phyloP scores from a whole-genome alignment of 2,797 vertebrate species.

The Crax fasciolata region DNA sequence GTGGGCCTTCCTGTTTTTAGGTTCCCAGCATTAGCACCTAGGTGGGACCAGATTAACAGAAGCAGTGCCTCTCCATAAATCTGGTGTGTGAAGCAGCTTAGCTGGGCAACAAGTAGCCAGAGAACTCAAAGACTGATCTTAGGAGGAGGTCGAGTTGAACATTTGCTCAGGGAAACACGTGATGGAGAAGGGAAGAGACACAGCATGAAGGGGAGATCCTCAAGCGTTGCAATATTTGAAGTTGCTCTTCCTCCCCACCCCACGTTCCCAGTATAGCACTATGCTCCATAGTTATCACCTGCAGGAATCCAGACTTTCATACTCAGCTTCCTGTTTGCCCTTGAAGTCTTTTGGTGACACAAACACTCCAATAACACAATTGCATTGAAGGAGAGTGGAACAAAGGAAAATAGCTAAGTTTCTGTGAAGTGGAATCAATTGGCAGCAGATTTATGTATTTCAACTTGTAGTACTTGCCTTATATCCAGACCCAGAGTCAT shows the following conservation, averaged over 20 bases:
- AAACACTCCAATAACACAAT: constrained; percentile 59
- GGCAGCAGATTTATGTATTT: neutral
- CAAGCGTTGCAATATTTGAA: neutral
- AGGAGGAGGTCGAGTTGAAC: rapidly evolving
- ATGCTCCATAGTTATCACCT: constrained; percentile 34
- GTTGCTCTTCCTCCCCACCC: rapidly evolving
- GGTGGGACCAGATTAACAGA: neutral
- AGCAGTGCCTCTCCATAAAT: neutral
- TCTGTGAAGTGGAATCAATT: constrained; percentile 45
- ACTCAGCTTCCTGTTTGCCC: constrained; percentile 39
- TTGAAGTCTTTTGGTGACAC: constrained; percentile 28
- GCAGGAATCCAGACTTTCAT: constrained; percentile 24
- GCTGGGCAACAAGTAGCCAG: neutral
- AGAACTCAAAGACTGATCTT: neutral
- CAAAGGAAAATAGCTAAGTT: constrained; percentile 48
- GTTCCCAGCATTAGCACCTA: neutral
- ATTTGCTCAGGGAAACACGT: neutral
- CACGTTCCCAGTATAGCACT: neutral
- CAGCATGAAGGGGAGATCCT: neutral
- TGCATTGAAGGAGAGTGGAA: constrained; percentile 58
- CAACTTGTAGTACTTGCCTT: neutral
- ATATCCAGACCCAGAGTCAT: neutral
- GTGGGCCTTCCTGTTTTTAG: neutral
- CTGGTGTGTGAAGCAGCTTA: neutral
- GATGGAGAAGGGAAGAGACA: neutral